Evolutionary conservation across 2,113 vertebrate genomes (phyloP).

Genomic region (Acrocephalus arundinaceus): DNA sequence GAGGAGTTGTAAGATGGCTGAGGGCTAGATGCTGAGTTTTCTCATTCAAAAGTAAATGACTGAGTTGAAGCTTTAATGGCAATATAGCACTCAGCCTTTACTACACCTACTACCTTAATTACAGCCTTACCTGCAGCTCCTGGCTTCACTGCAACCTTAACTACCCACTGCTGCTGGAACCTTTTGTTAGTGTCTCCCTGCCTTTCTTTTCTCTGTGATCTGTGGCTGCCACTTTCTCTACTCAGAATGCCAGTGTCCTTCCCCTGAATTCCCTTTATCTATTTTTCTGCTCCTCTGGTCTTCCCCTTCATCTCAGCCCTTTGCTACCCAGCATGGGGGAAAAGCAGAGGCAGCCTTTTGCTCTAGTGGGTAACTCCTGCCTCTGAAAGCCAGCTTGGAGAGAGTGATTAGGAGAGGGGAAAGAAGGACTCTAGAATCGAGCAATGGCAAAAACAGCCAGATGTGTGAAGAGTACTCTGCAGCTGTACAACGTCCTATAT

Average conservation of each 20-base stretch:
- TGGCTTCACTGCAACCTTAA: not conserved
- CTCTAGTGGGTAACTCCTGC: not conserved
- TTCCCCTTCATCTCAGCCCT: constrained; percentile 15
- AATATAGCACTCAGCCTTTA: not conserved
- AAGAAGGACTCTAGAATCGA: not conserved
- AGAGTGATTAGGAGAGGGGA: not conserved
- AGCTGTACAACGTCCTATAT: not conserved
- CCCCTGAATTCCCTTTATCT: not conserved
- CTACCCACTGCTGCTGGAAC: not conserved
- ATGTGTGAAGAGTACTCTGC: not conserved
- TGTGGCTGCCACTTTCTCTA: not conserved
- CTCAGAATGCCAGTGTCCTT: not conserved
- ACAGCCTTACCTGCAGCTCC: not conserved
- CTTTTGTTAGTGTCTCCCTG: not conserved
- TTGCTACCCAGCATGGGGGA: not conserved
- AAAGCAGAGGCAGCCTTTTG: not conserved
- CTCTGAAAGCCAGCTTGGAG: not conserved
- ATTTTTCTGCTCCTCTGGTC: not conserved
- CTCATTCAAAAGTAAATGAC: not conserved
- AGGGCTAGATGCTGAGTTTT: not conserved
- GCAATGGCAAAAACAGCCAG: not conserved
- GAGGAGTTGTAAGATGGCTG: not conserved
- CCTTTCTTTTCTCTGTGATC: not conserved
- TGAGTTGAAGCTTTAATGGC: not conserved
- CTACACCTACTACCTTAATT: not conserved